Evolutionary conservation across 1,140 invertebrate species (phyloP), one percentile per base, ranked within the genome.

Genomic region (Temnothorax nylanderi): DNA sequence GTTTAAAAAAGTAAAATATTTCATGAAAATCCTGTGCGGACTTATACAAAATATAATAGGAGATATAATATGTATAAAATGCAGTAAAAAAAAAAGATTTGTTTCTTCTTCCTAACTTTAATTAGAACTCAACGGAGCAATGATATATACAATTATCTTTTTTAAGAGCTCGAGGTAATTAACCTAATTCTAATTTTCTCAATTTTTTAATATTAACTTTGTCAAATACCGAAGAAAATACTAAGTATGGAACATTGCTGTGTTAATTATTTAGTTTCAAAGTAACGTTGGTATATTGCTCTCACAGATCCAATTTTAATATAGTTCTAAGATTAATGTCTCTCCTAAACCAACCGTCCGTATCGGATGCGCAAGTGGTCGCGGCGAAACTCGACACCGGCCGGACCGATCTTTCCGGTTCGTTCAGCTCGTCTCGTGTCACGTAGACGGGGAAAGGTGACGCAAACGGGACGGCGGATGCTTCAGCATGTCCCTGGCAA

Each of bases 331-430:
- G 11, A 49, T 37, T 64, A 74, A 82, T 64, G n/a, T 16, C 32
- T 60, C 21, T 49, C 8, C 18, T 6, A 34, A 47, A 89, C 88
- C 21, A 86, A 89, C 88, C 88, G 32, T 89, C 88, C 26, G 88
- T 89, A 8, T 89, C 88, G 18, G 88, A 89, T 34, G 84, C 56
- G 47, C 84, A 89, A 89, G 76, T 87, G 76, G 62, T 86, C 54
- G 69, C 37, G 26, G 41, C 26, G 10, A 49, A 65, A 54, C 44
- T 78, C 21, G 75, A 54, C 60, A 34, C 21, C 37, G 74, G 47
- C 5, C 21, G 69, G 47, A 77, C 5, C 74, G 34, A 85, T 77
- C 44, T 44, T 78, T 58, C 47, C 82, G 60, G 13, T 32, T 76
- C 72, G 56, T 56, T 71, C 77, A 26, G 34, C 18, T 37, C 32